phyloP scores from a whole-genome alignment of 1,140 invertebrate genomes.

The Bombyx mori region DNA sequence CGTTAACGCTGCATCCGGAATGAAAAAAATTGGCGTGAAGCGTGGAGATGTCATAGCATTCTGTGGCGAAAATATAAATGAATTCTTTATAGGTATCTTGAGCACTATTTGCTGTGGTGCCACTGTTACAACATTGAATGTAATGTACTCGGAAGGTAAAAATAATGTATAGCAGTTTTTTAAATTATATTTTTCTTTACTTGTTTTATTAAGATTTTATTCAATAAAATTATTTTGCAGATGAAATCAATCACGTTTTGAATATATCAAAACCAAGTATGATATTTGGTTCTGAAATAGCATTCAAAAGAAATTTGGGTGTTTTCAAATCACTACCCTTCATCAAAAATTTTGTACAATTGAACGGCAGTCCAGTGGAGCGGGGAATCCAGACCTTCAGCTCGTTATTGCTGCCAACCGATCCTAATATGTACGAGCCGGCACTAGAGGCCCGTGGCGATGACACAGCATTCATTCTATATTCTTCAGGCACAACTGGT shows the following conservation, averaged over 20 bases:
- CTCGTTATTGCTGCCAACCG: not conserved
- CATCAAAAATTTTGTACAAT: not conserved
- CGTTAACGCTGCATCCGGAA: not conserved
- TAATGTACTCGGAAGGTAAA: not conserved
- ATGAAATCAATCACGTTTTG: not conserved
- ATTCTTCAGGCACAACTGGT: slow-evolving; percentile 1
- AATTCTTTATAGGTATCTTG: not conserved
- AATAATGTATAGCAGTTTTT: not conserved
- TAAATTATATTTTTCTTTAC: not conserved
- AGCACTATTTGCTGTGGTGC: not conserved
- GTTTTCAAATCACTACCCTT: not conserved
- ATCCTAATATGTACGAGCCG: not conserved
- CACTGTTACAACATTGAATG: not conserved
- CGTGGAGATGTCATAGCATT: not conserved
- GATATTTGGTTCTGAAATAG: not conserved
- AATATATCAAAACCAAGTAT: not conserved
- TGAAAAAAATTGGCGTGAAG: not conserved
- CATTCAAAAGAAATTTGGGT: not conserved
- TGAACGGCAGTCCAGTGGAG: not conserved
- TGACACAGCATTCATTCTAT: not conserved
- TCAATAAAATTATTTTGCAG: not conserved
- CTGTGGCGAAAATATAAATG: slow-evolving; percentile 1
- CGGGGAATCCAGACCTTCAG: not conserved
- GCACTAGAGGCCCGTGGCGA: not conserved
- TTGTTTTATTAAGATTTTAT: not conserved